Evolutionary conservation across 2,113 vertebrate species (phyloP).

Genomic region (Myotis davidii): DNA sequence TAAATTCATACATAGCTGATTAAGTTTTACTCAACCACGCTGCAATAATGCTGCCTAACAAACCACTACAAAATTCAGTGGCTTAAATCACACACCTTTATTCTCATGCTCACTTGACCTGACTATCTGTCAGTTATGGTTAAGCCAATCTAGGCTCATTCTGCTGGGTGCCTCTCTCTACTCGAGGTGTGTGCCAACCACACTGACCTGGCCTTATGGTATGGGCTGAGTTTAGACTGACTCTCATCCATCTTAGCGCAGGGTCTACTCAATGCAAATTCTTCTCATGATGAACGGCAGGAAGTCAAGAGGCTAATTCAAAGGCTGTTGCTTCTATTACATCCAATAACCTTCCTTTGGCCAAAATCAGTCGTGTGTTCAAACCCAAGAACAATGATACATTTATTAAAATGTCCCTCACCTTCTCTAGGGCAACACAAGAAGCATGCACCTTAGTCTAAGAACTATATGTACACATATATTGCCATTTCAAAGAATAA

Average conservation of each 20-base stretch:
- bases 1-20: neutral
- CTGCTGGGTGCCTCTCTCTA: neutral
- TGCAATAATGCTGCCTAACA: neutral
- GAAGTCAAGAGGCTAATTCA: neutral
- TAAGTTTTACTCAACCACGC: neutral
- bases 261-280: neutral
- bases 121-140: neutral
- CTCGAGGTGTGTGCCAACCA: neutral
- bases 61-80: neutral
- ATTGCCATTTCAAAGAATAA: neutral
- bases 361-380: neutral
- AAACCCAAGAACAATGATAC: neutral
- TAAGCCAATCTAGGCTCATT: neutral
- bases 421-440: neutral
- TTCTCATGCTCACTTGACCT: neutral
- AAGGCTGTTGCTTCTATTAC: neutral
- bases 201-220: neutral
- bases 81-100: neutral
- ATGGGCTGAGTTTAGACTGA: neutral
- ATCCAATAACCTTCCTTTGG: neutral
- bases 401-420: neutral
- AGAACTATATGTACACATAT: neutral
- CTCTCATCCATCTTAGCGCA: neutral
- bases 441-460: neutral
- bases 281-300: neutral